phyloP scores from a whole-genome alignment of 2,888 invertebrate genomes.

The Cantharis rustica region DNA sequence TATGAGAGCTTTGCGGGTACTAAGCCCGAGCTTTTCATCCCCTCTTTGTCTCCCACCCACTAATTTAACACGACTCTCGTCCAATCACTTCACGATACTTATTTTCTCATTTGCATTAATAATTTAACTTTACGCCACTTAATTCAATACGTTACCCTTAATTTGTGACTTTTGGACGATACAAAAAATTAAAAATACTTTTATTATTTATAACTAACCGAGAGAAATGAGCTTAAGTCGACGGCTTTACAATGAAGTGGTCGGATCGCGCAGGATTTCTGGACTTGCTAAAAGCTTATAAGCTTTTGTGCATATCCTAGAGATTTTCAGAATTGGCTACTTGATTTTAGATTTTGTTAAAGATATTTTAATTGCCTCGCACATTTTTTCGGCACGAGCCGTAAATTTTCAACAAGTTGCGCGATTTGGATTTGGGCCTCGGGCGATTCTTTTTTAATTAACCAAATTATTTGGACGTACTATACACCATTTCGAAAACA shows the following conservation, averaged over 20 bases:
- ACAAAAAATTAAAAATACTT: neutral
- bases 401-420: neutral
- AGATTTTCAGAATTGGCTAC: conserved; percentile 38
- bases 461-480: neutral
- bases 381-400: neutral
- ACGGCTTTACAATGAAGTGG: conserved; percentile 30
- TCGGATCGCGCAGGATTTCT: conserved; percentile 34
- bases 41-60: conserved; percentile 42
- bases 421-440: neutral
- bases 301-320: conserved; percentile 46
- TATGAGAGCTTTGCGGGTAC: conserved; percentile 57
- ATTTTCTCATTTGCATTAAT: conserved; percentile 53
- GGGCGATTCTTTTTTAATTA: neutral
- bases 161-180: conserved; percentile 9
- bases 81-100: conserved; percentile 52
- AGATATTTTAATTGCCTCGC: conserved; percentile 9
- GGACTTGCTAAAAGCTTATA: conserved; percentile 33
- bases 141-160: conserved; percentile 10
- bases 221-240: conserved; percentile 22
- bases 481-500: conserved; percentile 3
- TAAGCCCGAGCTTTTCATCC: conserved; percentile 52
- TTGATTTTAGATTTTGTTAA: conserved; percentile 24
- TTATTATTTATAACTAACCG: conserved; percentile 22
- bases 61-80: conserved; percentile 51
- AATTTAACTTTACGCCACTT: conserved; percentile 24